Base-by-base conservation (phyloP, 2,797 vertebrate species). In the Anableps anableps region DNA sequence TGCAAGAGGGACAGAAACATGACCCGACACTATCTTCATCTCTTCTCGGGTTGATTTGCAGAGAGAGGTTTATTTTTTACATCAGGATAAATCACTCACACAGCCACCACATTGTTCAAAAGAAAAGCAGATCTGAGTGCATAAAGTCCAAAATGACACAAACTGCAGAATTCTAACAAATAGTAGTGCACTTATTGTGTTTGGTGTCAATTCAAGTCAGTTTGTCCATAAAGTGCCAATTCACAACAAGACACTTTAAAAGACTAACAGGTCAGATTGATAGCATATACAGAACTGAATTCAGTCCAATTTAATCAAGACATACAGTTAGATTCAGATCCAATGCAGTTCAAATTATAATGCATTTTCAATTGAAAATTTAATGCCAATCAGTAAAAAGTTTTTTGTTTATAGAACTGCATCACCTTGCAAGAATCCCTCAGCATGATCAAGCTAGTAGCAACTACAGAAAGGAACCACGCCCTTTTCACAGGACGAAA, bases 1-100 rank as follows among this genome's bases (percentile, higher is more conserved):
- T 70, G 31, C 81, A 88, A 81, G 11, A 51, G 43, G 31, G 60
- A 83, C 68, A 34, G 50, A 76, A 74, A 75, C 77, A 75, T 53
- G 84, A 75, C 83, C 71, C 84, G 80, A 91, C 86, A 90, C 80
- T 84, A 85, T 90, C 82, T 88, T 60, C 83, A 88, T 89, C 88
- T 88, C 87, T 89, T 93, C 92, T 92, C 89, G 86, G 88, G 85
- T 84, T 47, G 79, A 86, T 87, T 89, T 79, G 48, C 51, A 72
- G 90, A 72, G 50, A 89, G 88, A 76, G 76, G 86, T 90, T 88
- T 50, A 53, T 83, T 51, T 90, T 83, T 85, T 55, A 74, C 66
- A 83, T 80, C 8, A 14, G 60, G 74, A 72, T 58, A 86, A 83
- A 78, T 66, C 47, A 80, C 16, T 77, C 16, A 76, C 79, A 72